Conservation (phyloP, 2,797 vertebrate species). For the Malurus splendens region DNA sequence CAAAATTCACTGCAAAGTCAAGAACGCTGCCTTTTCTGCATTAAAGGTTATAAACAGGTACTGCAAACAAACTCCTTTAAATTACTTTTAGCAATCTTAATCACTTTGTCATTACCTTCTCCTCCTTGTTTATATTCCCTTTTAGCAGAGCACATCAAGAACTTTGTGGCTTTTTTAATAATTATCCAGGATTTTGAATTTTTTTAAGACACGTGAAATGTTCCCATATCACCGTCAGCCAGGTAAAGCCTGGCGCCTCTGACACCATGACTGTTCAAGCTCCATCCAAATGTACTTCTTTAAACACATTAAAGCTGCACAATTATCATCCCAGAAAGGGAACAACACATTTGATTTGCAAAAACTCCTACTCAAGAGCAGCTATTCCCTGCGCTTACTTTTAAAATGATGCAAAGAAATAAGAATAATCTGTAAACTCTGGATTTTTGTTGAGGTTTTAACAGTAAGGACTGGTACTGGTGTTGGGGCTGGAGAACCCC, state of each 20-base stretch:
- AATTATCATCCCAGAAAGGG: background rate
- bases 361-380: background rate
- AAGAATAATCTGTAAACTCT: accelerated
- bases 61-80: background rate
- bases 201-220: background rate
- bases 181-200: background rate
- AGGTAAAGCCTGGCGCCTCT: background rate
- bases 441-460: background rate
- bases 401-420: background rate
- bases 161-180: accelerated
- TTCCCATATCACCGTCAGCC: background rate
- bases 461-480: background rate
- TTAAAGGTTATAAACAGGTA: background rate
- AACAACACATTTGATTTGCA: background rate
- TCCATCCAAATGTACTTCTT: background rate
- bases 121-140: background rate
- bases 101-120: background rate
- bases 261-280: background rate
- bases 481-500: background rate
- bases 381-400: background rate
- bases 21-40: background rate
- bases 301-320: background rate
- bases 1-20: background rate
- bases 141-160: background rate
- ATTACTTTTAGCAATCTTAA: background rate